Conservation (phyloP, 2,113 vertebrate species). For the Turnix velox region DNA sequence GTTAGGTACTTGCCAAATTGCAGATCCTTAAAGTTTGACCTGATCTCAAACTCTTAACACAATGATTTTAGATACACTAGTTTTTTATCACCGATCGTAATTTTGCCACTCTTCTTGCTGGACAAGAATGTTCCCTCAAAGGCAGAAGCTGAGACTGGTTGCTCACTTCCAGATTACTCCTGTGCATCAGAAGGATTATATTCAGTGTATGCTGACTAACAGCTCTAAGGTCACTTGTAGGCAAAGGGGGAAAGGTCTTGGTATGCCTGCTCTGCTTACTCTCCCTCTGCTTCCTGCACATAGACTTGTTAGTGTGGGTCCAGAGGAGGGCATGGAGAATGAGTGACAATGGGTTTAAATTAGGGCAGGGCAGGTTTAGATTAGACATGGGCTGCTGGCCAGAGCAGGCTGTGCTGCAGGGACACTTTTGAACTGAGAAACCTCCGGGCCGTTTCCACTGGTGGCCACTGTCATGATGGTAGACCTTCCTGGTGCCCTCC, state of each 20-base stretch:
- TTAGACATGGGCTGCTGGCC: no score
- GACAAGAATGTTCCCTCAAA: background rate
- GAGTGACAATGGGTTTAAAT: no score
- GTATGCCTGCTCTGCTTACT: fast-evolving
- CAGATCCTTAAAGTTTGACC: background rate
- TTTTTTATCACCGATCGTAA: background rate
- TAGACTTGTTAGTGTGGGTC: no score
- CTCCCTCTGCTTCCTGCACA: background rate
- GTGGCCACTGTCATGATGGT: no score
- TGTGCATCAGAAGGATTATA: fast-evolving
- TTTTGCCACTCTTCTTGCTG: background rate
- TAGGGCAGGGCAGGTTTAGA: no score
- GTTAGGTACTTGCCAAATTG: background rate
- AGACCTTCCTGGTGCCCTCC: no score
- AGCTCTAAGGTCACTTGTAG: background rate
- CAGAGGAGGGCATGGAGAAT: no score
- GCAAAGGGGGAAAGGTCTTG: background rate
- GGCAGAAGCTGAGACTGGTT: fast-evolving
- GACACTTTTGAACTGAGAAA: no score
- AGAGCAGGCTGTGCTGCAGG: no score
- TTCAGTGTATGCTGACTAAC: fast-evolving
- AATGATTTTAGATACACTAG: background rate
- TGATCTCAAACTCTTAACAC: background rate
- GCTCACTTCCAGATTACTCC: background rate
- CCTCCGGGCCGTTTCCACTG: no score